Conservation (phyloP, 2,888 invertebrate species). For the Rotaria socialis region DNA sequence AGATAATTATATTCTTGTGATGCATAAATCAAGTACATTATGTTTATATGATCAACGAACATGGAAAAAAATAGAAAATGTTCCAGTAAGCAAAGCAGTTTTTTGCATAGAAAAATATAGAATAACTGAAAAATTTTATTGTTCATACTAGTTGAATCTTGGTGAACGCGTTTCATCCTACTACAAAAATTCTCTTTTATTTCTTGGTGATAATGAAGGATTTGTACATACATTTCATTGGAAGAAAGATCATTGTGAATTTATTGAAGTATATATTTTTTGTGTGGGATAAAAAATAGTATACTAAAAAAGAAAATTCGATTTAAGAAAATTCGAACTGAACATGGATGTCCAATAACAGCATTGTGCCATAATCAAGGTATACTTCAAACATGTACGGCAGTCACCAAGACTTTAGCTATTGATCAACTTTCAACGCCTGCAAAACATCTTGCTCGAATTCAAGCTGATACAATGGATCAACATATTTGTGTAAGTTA, state of each 20-base stretch:
- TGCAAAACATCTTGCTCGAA: background rate
- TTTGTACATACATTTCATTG: conserved; percentile 21
- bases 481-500: conserved; percentile 33
- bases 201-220: conserved; percentile 5
- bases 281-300: too few relatives aligned
- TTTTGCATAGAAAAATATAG: too few relatives aligned
- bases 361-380: background rate
- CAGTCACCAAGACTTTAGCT: background rate
- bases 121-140: too few relatives aligned
- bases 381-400: conserved; percentile 12
- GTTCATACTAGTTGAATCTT: conserved; percentile 14
- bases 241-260: conserved; percentile 32
- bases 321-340: conserved; percentile 33
- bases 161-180: background rate
- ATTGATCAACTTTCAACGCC: conserved; percentile 20
- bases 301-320: background rate
- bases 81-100: background rate
- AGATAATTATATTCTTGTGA: background rate
- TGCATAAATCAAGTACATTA: conserved; percentile 24
- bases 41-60: conserved; percentile 28
- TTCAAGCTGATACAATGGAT: background rate
- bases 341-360: background rate
- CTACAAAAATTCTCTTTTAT: background rate
- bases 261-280: background rate
- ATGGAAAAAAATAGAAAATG: conserved; percentile 11